A percentile compares a stretch with the other conserved stretches of the same genome.
Conservation (phyloP, 1,140 invertebrate genomes). For the Zophobas atratus region DNA sequence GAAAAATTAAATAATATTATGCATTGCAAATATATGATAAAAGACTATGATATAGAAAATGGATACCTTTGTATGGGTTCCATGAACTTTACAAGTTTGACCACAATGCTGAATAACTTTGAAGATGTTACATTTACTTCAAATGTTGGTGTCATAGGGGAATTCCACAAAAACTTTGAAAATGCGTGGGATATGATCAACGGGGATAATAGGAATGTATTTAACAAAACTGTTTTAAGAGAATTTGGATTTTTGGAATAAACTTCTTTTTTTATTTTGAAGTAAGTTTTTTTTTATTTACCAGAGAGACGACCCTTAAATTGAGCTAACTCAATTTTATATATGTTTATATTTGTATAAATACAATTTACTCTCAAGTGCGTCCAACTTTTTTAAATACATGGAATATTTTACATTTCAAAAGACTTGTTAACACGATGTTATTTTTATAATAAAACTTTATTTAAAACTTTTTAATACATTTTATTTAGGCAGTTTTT, state of each 20-base stretch:
- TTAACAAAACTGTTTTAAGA: conserved; percentile 56
- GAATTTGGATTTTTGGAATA: conserved; percentile 44
- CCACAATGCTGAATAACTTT: conserved; percentile 56
- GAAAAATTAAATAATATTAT: conserved; percentile 46
- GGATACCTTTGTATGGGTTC: conserved; percentile 57
- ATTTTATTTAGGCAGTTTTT: too few species aligned
- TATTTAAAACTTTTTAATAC: too few species aligned
- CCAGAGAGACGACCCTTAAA: not conserved
- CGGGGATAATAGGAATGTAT: conserved; percentile 56
- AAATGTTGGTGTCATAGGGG: conserved; percentile 49
- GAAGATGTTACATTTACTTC: conserved; percentile 58
- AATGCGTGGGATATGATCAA: conserved; percentile 54
- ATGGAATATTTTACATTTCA: too few species aligned
- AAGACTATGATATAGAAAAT: conserved; percentile 53
- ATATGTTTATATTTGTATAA: too few species aligned
- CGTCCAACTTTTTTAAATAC: too few species aligned
- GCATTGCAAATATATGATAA: conserved; percentile 60
- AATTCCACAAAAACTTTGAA: conserved; percentile 57
- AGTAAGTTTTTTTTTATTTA: too few species aligned
- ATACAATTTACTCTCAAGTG: too few species aligned
- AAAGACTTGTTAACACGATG: too few species aligned
- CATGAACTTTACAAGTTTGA: conserved; percentile 54
- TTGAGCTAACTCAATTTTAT: too few species aligned
- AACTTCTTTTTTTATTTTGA: not conserved
- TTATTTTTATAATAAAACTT: too few species aligned